Conservation (phyloP, 2,888 invertebrate species). For the Didymodactylos carnosus region DNA sequence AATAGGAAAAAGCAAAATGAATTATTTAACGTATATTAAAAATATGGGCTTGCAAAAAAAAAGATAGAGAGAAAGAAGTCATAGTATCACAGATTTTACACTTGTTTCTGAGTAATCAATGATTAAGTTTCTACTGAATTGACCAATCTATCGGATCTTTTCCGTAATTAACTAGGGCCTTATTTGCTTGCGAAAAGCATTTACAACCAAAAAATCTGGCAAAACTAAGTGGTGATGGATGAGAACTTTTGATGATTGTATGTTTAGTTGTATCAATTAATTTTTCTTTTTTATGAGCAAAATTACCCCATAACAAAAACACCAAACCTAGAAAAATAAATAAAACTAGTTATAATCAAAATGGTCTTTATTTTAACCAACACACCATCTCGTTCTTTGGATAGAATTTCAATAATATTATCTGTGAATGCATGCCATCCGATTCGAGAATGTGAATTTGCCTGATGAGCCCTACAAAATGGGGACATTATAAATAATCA, state of each 20-base stretch:
- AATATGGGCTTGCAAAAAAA: too few relatives aligned
- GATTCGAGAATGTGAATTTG: conserved; percentile 25
- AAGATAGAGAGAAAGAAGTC: too few relatives aligned
- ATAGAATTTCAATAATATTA: conserved; percentile 22
- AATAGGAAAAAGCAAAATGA: too few relatives aligned
- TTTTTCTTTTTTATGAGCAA: conserved; percentile 27
- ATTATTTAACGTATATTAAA: too few relatives aligned
- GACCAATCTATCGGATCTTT: conserved; percentile 23
- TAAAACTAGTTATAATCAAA: background rate
- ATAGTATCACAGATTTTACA: too few relatives aligned
- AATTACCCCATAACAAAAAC: conserved; percentile 28
- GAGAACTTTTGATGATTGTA: conserved; percentile 24
- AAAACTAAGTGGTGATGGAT: conserved; percentile 27
- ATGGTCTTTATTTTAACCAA: background rate
- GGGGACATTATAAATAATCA: background rate
- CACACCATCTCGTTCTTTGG: conserved; percentile 16
- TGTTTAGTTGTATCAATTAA: conserved; percentile 23
- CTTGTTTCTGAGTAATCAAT: too few relatives aligned
- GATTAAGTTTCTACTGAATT: too few relatives aligned
- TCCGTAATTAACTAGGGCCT: conserved; percentile 19
- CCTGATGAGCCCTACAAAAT: conserved; percentile 20
- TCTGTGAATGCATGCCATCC: conserved; percentile 30
- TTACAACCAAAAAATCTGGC: conserved; percentile 23
- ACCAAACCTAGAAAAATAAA: conserved; percentile 18
- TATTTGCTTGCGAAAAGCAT: conserved; percentile 25